Evolutionary conservation across 2,113 vertebrate species (phyloP).

Genomic region (Anolis carolinensis): DNA sequence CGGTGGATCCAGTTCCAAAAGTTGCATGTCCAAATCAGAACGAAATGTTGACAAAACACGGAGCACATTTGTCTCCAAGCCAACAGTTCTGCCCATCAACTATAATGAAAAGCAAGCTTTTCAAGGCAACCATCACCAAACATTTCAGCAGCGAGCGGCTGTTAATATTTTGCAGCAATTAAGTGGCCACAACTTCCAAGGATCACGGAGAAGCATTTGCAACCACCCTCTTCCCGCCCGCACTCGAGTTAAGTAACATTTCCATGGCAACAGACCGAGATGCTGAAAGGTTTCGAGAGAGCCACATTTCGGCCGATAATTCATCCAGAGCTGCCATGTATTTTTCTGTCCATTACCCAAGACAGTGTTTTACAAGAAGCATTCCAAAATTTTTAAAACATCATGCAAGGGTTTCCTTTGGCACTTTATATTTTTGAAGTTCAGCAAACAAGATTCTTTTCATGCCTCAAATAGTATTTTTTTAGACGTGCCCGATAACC

Average conservation of each 20-base stretch:
- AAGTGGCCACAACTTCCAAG: neutral
- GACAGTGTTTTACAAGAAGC: neutral
- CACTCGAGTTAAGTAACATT: constrained; percentile 18
- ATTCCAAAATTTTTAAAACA: neutral
- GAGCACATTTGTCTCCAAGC: neutral
- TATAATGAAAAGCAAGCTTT: neutral
- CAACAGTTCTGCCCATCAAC: neutral
- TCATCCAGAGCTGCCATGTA: neutral
- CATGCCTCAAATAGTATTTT: neutral
- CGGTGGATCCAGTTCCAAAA: neutral
- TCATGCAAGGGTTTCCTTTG: neutral
- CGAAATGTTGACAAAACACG: neutral
- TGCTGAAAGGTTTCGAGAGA: constrained; percentile 9
- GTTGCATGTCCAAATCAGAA: neutral
- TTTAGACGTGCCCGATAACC: neutral
- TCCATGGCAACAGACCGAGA: neutral
- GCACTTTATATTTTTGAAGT: neutral
- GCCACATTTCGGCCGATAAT: neutral
- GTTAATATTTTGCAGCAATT: neutral
- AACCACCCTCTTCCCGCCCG: neutral
- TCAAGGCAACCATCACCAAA: neutral
- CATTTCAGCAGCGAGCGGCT: neutral
- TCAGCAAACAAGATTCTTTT: neutral
- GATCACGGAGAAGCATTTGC: neutral
- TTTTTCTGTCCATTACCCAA: neutral